These are phyloP conservation scores for Corydoras sp. DNA, from an alignment of 2,113 vertebrate genomes.

Conservation along the genomic window DNA sequence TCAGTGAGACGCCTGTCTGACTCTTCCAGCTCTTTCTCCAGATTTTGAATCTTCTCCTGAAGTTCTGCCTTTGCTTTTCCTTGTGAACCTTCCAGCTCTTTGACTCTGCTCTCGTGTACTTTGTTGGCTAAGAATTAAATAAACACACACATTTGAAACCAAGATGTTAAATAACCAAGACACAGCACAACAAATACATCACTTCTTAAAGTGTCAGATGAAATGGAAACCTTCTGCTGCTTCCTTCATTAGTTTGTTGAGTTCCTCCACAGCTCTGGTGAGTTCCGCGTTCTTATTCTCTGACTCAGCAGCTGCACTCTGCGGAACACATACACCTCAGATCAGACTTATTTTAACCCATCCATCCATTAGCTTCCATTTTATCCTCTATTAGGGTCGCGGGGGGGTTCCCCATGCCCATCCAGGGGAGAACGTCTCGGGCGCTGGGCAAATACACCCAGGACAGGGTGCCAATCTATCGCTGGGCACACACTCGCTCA, in stretches of 20 bases:
- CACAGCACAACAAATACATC: too few species aligned
- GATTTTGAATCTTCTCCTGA: conserved; percentile 75
- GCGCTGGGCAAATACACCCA: too few species aligned
- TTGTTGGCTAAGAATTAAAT: conserved; percentile 71
- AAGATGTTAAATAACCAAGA: too few species aligned
- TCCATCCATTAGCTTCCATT: too few species aligned
- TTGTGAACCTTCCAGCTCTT: conserved; percentile 72
- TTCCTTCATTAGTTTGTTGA: conserved; percentile 84
- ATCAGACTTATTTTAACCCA: background rate
- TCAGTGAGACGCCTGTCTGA: conserved; percentile 75
- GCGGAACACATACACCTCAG: conserved; percentile 2
- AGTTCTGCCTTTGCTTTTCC: conserved; percentile 74
- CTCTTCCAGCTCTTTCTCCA: conserved; percentile 90
- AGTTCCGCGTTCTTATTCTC: conserved; percentile 85
- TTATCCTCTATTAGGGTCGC: too few species aligned
- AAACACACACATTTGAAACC: background rate
- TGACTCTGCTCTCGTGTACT: conserved; percentile 72
- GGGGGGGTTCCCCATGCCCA: too few species aligned
- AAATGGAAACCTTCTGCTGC: conserved; percentile 72
- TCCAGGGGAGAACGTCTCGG: too few species aligned
- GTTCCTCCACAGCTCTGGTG: conserved; percentile 82
- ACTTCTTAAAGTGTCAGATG: too few species aligned
- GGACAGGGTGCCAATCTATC: too few species aligned
- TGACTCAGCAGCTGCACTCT: conserved; percentile 83
- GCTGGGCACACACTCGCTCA: too few species aligned